phyloP scores from a whole-genome alignment of 1,140 invertebrate genomes.

The Apis florea region DNA sequence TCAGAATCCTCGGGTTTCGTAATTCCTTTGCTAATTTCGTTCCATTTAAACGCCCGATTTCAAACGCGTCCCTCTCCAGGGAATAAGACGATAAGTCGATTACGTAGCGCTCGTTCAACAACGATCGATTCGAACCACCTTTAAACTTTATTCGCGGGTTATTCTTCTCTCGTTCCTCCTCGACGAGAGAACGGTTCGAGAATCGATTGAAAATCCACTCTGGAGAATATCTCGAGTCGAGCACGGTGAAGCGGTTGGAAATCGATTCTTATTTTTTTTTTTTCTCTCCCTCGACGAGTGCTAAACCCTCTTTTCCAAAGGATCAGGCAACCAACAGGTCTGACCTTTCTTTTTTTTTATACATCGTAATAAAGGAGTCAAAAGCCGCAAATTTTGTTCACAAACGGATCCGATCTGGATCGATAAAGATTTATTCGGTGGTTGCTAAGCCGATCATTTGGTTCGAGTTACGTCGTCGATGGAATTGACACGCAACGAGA shows the following conservation, averaged over 20 bases:
- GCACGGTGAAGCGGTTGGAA: conserved; percentile 21
- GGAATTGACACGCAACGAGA: background rate
- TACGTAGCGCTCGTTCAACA: background rate
- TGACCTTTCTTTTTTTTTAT: background rate
- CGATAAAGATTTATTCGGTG: conserved; percentile 7
- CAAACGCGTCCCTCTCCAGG: too few species aligned
- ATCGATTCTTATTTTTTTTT: conserved; percentile 35
- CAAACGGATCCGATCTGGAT: conserved; percentile 7
- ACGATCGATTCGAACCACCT: background rate
- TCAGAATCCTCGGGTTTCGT: too few species aligned
- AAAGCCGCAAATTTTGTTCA: conserved; percentile 8
- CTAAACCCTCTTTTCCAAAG: conserved; percentile 8
- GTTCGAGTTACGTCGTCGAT: background rate
- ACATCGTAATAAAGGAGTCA: background rate
- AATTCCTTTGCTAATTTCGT: too few species aligned
- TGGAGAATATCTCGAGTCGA: conserved; percentile 37
- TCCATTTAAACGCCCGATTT: too few species aligned
- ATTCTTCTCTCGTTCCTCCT: background rate
- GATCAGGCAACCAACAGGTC: conserved; percentile 13
- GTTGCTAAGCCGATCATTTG: background rate
- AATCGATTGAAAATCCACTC: conserved; percentile 46
- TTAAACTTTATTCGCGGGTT: conserved; percentile 13
- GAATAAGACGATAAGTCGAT: too few species aligned
- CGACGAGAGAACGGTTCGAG: conserved; percentile 5
- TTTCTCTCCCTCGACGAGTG: background rate